Conservation (phyloP, 2,888 invertebrate species). For the Clepsis dumicolana region DNA sequence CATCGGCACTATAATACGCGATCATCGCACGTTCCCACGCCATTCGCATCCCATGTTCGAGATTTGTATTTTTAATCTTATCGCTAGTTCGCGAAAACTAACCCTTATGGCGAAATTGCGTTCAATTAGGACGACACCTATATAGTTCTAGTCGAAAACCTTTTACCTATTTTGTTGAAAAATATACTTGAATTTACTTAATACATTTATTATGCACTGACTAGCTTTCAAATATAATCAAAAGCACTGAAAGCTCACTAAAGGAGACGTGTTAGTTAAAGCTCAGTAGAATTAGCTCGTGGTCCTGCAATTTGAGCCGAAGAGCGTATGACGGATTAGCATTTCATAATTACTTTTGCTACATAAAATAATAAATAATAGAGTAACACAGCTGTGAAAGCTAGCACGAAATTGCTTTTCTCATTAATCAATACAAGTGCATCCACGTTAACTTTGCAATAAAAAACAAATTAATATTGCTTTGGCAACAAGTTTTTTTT, state of each 20-base stretch:
- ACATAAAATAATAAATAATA: constrained; percentile 1
- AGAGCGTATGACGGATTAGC: constrained; percentile 7
- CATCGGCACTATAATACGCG: too few species aligned
- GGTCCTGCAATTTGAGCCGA: constrained; percentile 1
- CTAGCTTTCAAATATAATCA: neutral
- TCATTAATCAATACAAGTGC: neutral
- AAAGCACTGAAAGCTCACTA: constrained; percentile 2
- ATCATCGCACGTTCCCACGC: too few species aligned
- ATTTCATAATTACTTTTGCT: constrained; percentile 5
- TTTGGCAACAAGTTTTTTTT: too few species aligned
- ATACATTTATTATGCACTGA: neutral
- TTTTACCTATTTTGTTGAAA: too few species aligned
- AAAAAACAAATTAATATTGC: too few species aligned
- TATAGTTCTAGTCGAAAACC: too few species aligned
- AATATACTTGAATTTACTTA: neutral
- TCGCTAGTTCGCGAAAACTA: too few species aligned
- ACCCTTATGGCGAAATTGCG: too few species aligned
- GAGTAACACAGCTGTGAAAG: neutral
- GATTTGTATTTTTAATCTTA: too few species aligned
- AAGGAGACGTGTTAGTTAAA: neutral
- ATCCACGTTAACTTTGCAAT: too few species aligned
- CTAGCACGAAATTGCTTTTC: neutral
- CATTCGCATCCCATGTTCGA: too few species aligned
- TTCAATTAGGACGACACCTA: too few species aligned
- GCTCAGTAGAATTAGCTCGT: constrained; percentile 1